Evolutionary conservation across 2,113 vertebrate genomes (phyloP), one percentile per base, ranked within the genome.

Genomic region (Trematomus loennbergii): DNA sequence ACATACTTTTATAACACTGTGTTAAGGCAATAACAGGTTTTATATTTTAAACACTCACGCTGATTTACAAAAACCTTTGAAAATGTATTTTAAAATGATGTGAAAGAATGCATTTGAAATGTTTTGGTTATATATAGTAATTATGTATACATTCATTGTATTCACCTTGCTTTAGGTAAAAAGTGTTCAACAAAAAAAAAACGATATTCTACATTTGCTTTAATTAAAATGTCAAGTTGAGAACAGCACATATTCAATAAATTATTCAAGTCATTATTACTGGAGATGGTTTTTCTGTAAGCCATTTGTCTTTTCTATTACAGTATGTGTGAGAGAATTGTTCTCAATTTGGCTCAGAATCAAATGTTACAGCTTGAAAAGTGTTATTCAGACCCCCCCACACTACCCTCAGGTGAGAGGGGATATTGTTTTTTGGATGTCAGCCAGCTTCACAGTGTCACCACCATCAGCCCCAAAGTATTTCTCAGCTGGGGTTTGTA

Each of bases 401-500:
- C 3, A 57, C 29, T 29, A 13, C 6, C 67, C 0, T 0, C 20
- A 9, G 68, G 72, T 20, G 15, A 29, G 20, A 8, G 22, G 16
- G 69, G 55, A 59, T 6, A 18, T 13, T 75, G 17, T 53, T 80
- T 58, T 50, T 33, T 70, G 54, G 25, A 57, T 70, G 18, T 48
- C 15, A 54, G 64, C 52, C 68, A 77, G 2, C 17, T 20, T 55
- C 58, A 45, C 20, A 45, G 8, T 64, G 53, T 67, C 52, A 76
- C 40, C 0, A 29, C 17, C 8, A 63, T 85, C 55, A 78, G 43
- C 77, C 75, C 67, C 11, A 7, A 22, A 82, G 78, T 63, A 40
- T 68, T 64, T 82, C 13, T 33, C n/a, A 48, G n/a, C 77, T 18
- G 2, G 66, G 59, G 46, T 77, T 74, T 80, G 67, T 50, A 53